A percentile compares a stretch with the other conserved stretches of the same genome.
phyloP scores from a whole-genome alignment of 2,113 vertebrate genomes.

The Philantomba maxwellii region DNA sequence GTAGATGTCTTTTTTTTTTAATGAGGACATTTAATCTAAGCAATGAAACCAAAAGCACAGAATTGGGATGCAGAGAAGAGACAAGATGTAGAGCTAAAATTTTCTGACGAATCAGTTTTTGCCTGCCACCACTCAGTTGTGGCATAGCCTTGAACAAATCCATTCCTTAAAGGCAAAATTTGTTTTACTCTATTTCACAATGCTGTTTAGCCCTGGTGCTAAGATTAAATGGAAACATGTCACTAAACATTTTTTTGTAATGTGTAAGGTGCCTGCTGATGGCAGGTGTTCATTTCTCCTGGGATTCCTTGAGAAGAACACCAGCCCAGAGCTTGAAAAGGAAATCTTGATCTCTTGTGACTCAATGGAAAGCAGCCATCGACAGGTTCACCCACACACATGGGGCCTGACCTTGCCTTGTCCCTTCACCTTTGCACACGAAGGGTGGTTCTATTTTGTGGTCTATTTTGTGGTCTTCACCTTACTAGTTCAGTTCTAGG shows the following conservation, averaged over 20 bases:
- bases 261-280: background rate
- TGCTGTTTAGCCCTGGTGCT: conserved; percentile 3
- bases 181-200: background rate
- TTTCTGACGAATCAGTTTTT: background rate
- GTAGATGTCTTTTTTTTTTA: background rate
- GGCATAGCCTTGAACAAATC: background rate
- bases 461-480: background rate
- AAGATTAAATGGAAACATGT: conserved; percentile 6
- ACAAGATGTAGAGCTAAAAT: background rate
- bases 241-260: background rate
- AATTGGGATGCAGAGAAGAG: background rate
- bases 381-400: no score
- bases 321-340: background rate
- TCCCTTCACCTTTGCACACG: background rate
- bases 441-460: background rate
- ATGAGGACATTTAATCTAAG: background rate
- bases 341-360: background rate
- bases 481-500: background rate
- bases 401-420: background rate
- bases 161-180: background rate
- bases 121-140: background rate
- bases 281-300: background rate
- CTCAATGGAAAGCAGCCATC: background rate
- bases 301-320: background rate
- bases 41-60: background rate